Evolutionary conservation across 2,113 vertebrate species (phyloP), one percentile per base, ranked within the genome.

Genomic region (Microcebus jonahi): DNA sequence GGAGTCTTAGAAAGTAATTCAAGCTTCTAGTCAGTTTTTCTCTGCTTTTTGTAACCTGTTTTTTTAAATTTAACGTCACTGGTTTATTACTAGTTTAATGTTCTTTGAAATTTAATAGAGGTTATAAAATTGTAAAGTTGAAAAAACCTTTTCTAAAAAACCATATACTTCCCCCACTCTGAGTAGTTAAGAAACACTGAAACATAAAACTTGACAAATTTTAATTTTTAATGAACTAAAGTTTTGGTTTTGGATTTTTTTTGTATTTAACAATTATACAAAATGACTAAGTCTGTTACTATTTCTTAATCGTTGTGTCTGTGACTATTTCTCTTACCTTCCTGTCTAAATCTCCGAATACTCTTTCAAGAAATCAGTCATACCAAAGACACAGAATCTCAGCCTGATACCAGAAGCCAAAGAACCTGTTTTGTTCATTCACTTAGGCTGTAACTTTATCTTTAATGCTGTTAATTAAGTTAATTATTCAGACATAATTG

Each of bases 111-210:
- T 90, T 96, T 88, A 92, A 59, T 76, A 80, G 85, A 67, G 65
- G 29, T 77, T 96, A 45, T 88, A 81, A 94, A 92, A 90, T 97
- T 94, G 55, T 83, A 31, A 95, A 90, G 71, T 94, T 90, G 36
- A 90, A 95, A 88, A 93, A 80, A 34, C 45, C 3, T 81, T 65
- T 96, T 90, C 55, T 94, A 34, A 70, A 96, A 97, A 97, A 67
- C 29, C 23, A 50, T 27, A 25, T 84, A 11, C 10, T 13, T 86
- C 57, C 10, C 75, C 50, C 7, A 34, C 23, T 89, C 50, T 12
- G 31, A 77, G 29, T 84, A 61, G 55, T 53, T 59, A 55, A 85
- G 53, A 93, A 68, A 34, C 20, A 93, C 8, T 83, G 83, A 84
- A 18, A 67, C 6, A 53, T 68, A 86, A 71, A 95, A 91, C 31